Evolutionary conservation across 2,888 invertebrate species (phyloP).

Genomic region (Tetranychus piercei): DNA sequence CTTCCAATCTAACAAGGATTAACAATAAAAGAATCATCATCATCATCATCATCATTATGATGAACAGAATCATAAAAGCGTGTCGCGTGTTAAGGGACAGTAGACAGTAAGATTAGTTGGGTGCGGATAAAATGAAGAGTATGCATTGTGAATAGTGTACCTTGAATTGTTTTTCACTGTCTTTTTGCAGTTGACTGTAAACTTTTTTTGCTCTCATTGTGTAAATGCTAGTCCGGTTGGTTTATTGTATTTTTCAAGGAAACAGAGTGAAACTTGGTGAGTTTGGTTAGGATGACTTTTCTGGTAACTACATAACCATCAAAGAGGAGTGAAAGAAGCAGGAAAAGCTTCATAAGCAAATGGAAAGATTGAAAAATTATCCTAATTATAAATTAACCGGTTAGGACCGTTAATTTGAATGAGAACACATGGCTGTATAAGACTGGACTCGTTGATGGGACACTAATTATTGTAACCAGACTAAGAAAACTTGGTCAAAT

Average conservation of each 20-base stretch:
- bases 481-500: too few relatives aligned
- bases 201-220: not conserved
- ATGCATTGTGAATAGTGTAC: not conserved
- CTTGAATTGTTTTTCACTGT: conserved; percentile 6
- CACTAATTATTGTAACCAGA: too few relatives aligned
- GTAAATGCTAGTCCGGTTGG: not conserved
- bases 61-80: not conserved
- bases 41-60: not conserved
- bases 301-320: not conserved
- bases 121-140: not conserved
- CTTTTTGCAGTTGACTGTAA: conserved; percentile 5
- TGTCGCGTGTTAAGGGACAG: not conserved
- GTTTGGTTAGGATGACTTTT: too few relatives aligned
- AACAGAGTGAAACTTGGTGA: conserved; percentile 6
- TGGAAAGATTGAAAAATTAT: not conserved
- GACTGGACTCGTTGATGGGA: too few relatives aligned
- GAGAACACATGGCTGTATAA: too few relatives aligned
- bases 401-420: too few relatives aligned
- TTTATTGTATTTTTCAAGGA: not conserved
- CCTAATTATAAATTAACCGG: too few relatives aligned
- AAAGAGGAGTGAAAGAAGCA: not conserved
- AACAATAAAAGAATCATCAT: conserved; percentile 6
- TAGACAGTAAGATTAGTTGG: not conserved
- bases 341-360: not conserved
- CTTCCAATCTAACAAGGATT: not conserved